Percentiles rank a stretch among this genome's conserved stretches.
These are phyloP conservation scores for Sphenodon punctatus DNA, from an alignment of 2,797 vertebrate genomes.

Conservation along the genomic window DNA sequence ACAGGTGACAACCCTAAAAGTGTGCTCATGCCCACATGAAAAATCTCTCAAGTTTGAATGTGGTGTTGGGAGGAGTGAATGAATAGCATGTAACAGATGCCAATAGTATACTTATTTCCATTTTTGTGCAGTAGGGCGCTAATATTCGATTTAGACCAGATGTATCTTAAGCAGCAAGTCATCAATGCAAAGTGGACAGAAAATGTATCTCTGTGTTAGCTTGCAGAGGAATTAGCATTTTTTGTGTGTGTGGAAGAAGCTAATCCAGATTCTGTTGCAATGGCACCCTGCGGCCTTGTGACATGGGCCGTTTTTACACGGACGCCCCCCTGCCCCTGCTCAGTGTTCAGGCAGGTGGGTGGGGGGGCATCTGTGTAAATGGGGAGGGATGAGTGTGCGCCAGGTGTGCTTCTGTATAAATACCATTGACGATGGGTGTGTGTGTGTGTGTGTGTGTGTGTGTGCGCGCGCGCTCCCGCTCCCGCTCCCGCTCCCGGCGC, in stretches of 20 bases:
- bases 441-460: too few relatives aligned
- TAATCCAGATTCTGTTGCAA: constrained; percentile 33
- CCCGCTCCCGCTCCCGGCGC: too few relatives aligned
- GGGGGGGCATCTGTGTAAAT: too few relatives aligned
- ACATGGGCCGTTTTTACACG: not conserved
- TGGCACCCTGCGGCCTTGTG: constrained; percentile 9
- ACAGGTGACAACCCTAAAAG: too few relatives aligned
- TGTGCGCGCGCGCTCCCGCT: too few relatives aligned
- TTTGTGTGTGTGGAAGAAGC: not conserved
- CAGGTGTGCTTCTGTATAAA: too few relatives aligned
- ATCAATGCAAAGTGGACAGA: constrained; percentile 84
- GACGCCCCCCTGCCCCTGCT: too few relatives aligned
- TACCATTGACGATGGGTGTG: too few relatives aligned
- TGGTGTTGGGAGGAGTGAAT: constrained; percentile 28
- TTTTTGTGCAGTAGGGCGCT: constrained; percentile 71
- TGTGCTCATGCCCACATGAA: not conserved
- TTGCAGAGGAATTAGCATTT: constrained; percentile 46
- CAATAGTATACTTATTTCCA: not conserved
- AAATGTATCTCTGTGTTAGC: constrained; percentile 50
- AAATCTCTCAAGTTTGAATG: constrained; percentile 6
- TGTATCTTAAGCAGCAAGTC: constrained; percentile 84
- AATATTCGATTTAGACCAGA: constrained; percentile 82
- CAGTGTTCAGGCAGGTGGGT: too few relatives aligned
- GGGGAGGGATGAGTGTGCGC: too few relatives aligned
- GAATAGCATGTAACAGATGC: constrained; percentile 28